These are phyloP conservation scores for Paralvinella palmiformis DNA, from an alignment of 1,140 invertebrate species.

Conservation along the genomic window DNA sequence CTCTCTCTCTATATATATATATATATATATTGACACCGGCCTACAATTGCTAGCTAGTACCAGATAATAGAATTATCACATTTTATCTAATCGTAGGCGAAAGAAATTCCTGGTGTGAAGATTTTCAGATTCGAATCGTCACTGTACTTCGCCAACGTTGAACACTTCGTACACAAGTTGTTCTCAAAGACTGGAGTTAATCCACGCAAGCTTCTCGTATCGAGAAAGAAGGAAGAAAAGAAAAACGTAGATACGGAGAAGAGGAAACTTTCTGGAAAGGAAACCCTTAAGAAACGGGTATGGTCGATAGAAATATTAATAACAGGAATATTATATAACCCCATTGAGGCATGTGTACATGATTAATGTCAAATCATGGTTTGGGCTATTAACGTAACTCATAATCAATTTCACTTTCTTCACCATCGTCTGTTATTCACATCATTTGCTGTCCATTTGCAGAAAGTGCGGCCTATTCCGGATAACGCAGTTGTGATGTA, in stretches of 20 bases:
- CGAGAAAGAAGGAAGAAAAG: not conserved
- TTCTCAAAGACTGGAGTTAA: constrained; percentile 37
- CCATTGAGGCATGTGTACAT: constrained; percentile 8
- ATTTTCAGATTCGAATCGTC: constrained; percentile 50
- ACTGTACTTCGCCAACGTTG: constrained; percentile 47
- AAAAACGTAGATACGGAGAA: too few relatives aligned
- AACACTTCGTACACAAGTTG: constrained; percentile 41
- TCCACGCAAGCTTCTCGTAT: too few relatives aligned
- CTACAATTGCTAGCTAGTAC: too few relatives aligned
- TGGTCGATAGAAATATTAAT: not conserved
- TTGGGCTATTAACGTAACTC: not conserved
- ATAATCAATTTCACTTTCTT: not conserved
- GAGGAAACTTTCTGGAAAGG: too few relatives aligned
- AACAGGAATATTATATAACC: constrained; percentile 24
- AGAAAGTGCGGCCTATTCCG: not conserved
- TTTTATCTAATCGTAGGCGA: too few relatives aligned
- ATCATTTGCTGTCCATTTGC: not conserved
- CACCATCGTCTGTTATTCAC: not conserved
- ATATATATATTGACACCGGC: not conserved
- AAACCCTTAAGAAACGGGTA: too few relatives aligned
- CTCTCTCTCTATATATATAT: not conserved
- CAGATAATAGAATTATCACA: too few relatives aligned
- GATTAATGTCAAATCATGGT: not conserved
- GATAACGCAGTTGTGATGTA: not conserved
- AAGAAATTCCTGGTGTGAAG: constrained; percentile 46